Conservation (phyloP, 2,888 invertebrate species). For the Stenurella melanura region DNA sequence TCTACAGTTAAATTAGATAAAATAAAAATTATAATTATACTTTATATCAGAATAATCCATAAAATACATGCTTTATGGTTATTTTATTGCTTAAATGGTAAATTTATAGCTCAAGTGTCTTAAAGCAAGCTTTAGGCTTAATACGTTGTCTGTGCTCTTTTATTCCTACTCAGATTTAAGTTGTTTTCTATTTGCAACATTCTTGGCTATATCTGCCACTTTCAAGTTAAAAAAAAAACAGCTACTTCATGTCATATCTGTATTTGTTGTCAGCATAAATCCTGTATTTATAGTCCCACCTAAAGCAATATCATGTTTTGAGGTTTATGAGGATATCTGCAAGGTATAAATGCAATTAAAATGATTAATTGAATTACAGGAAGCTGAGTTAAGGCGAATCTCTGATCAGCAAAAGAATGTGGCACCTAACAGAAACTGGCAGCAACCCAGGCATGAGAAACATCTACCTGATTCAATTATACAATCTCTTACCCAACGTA, state of each 20-base stretch:
- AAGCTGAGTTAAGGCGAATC: constrained; percentile 90
- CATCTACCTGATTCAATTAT: constrained; percentile 83
- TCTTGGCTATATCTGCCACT: not conserved
- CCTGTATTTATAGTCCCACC: constrained; percentile 19
- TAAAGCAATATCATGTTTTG: constrained; percentile 6
- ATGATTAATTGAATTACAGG: constrained; percentile 75
- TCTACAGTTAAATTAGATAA: too few relatives aligned
- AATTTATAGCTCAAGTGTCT: not conserved
- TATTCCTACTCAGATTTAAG: not conserved
- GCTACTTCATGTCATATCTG: not conserved
- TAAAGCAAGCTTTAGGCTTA: not conserved
- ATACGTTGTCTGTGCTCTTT: not conserved
- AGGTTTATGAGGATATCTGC: constrained; percentile 25
- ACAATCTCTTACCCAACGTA: constrained; percentile 82
- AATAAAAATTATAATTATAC: too few relatives aligned
- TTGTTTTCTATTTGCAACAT: not conserved
- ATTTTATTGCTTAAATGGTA: not conserved
- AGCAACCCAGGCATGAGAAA: constrained; percentile 75
- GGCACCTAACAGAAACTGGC: constrained; percentile 68
- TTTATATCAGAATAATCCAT: too few relatives aligned
- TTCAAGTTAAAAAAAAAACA: not conserved
- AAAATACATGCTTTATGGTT: too few relatives aligned
- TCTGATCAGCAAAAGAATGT: constrained; percentile 75
- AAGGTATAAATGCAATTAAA: constrained; percentile 20
- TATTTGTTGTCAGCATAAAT: constrained; percentile 1